phyloP scores from a whole-genome alignment of 2,797 vertebrate species.

The Falco columbarius region DNA sequence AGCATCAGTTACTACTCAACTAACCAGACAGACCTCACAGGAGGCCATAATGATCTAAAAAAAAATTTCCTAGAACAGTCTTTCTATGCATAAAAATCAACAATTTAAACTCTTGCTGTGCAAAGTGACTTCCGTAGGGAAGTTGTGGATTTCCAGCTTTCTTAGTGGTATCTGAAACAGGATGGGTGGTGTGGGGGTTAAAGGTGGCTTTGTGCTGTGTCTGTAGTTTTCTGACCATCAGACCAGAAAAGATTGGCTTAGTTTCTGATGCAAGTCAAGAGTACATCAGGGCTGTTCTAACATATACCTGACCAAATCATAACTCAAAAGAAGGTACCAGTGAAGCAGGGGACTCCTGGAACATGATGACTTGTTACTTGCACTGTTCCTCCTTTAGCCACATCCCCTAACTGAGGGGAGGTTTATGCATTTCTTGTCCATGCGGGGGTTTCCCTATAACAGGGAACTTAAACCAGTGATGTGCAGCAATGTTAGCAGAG shows the following conservation, averaged over 20 bases:
- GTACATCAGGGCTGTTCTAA: conserved; percentile 31
- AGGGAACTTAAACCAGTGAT: neutral
- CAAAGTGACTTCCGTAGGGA: neutral
- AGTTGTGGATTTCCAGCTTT: conserved; percentile 12
- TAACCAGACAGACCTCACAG: neutral
- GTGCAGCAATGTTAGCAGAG: neutral
- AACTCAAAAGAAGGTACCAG: neutral
- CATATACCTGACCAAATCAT: neutral
- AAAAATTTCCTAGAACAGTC: neutral
- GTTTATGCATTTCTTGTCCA: neutral
- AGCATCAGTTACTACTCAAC: neutral
- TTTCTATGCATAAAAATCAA: neutral
- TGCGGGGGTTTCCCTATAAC: neutral
- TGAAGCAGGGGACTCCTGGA: neutral
- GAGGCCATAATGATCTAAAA: neutral
- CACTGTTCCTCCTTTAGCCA: neutral
- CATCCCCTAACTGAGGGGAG: neutral
- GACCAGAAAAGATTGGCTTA: conserved; percentile 39
- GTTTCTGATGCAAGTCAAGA: neutral
- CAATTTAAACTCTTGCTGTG: neutral
- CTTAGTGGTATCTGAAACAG: neutral
- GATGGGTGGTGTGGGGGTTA: neutral
- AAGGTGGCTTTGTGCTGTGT: neutral
- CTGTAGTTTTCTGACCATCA: conserved; percentile 13
- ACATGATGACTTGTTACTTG: neutral